Conservation (phyloP, 2,113 vertebrate species). For the Lepus timidus region DNA sequence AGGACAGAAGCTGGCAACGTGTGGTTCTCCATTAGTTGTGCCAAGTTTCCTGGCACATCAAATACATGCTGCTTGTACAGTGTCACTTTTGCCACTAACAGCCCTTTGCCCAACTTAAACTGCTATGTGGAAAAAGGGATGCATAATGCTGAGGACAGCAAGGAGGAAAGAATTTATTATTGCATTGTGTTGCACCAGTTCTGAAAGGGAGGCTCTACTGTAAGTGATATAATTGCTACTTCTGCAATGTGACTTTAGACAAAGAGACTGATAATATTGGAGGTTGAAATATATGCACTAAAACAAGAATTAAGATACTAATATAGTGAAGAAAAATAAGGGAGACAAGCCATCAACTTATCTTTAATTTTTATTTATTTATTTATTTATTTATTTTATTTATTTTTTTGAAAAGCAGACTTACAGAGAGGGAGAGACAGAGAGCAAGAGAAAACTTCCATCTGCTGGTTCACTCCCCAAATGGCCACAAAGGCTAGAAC, state of each 20-base stretch:
- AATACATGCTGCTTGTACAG: not conserved
- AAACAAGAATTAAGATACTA: not conserved
- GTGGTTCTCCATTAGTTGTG: not conserved
- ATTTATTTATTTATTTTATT: too few relatives aligned
- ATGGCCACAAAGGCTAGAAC: too few relatives aligned
- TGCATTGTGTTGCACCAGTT: not conserved
- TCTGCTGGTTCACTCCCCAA: too few relatives aligned
- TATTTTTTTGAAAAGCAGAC: too few relatives aligned
- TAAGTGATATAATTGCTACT: not conserved
- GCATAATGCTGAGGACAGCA: not conserved
- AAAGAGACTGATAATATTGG: not conserved
- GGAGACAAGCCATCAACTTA: not conserved
- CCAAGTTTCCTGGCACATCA: not conserved
- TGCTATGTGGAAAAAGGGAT: not conserved
- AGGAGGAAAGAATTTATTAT: not conserved
- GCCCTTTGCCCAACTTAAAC: not conserved
- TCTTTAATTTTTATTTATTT: too few relatives aligned
- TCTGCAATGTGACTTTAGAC: not conserved
- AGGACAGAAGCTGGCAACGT: not conserved
- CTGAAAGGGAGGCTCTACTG: not conserved
- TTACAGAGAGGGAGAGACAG: too few relatives aligned
- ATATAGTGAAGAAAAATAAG: not conserved
- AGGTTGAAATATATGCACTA: not conserved
- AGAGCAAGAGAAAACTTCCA: too few relatives aligned
- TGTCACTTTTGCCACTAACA: not conserved